Evolutionary conservation across 2,888 invertebrate species (phyloP), one percentile per base, ranked within the genome.

Genomic region (Lasioglossum leucozonium): DNA sequence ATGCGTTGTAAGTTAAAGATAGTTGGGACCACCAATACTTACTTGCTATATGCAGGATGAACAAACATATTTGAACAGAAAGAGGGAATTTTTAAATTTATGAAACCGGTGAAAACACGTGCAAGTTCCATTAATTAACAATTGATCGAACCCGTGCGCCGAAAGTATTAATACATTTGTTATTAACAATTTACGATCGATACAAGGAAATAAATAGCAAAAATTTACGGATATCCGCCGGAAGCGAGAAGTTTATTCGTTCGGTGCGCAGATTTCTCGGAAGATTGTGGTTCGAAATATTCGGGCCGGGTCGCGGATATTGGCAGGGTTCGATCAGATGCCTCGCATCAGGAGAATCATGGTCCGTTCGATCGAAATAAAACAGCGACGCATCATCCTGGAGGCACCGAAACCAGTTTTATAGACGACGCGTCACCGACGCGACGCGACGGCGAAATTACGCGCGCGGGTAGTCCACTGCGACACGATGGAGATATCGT

Each of bases 371-470:
- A 55, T 73, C 73, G 55, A 73, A 55, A 73, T 37, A n/a, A 37
- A 73, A 73, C n/a, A 34, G 34, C 26, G 44, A 44, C 44, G 65
- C 65, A 3, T 47, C 62, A 13, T 67, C 34, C n/a, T 34, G 44
- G n/a, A 44, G 34, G 47, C 67, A 42, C 44, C n/a, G 44, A 34
- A 22, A 65, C 42, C 44, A 62, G 44, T 76, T 76, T 76, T 76
- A 65, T 67, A 67, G 76, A 67, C 44, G 74, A 74, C 55, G 40
- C 67, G 67, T 67, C 42, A 37, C 44, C 47, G 30, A 47, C 44
- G 76, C 34, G 34, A 34, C 34, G 34, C 34, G 34, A 34, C 34
- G 34, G 40, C 51, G 71, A 58, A 72, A 78, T 78, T 78, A 78
- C 72, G 78, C 40, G 58, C 42, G 58, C 72, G 51, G 47, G 37